Conservation (phyloP, 2,113 vertebrate genomes). For the Malurus elegans region DNA sequence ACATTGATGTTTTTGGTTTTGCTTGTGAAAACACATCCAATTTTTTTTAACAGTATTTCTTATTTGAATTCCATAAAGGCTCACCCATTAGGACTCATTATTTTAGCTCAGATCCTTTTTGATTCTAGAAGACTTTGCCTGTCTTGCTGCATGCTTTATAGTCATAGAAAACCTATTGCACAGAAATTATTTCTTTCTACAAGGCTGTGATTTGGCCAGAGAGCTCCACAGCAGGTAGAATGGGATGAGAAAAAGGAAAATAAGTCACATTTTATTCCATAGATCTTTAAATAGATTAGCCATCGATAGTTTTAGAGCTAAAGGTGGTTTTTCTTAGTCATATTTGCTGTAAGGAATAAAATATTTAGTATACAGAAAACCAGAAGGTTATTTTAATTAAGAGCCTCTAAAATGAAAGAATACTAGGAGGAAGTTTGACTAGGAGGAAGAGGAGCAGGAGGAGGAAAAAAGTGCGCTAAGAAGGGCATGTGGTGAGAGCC, state of each 20-base stretch:
- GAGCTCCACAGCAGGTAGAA: neutral
- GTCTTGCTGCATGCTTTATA: neutral
- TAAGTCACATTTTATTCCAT: neutral
- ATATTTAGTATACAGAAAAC: neutral
- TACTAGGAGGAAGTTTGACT: neutral
- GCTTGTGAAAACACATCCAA: neutral
- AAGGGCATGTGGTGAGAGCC: rapidly evolving
- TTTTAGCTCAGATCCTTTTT: neutral
- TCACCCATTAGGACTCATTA: neutral
- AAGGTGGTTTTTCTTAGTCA: neutral
- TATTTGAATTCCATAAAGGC: neutral
- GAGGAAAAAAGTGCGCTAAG: neutral
- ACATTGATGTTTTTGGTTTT: neutral
- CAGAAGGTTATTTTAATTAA: neutral
- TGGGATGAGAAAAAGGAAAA: neutral
- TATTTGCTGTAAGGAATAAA: neutral
- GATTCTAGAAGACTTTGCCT: neutral
- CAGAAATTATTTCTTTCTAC: neutral
- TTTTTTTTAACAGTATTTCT: neutral
- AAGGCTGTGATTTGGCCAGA: neutral
- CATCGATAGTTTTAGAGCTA: neutral
- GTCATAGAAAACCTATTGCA: neutral
- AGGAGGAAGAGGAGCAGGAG: neutral
- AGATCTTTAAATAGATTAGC: neutral
- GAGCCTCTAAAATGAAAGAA: neutral